These are phyloP conservation scores for Motacilla tschutschensis DNA, from an alignment of 2,113 vertebrate species.

Conservation along the genomic window DNA sequence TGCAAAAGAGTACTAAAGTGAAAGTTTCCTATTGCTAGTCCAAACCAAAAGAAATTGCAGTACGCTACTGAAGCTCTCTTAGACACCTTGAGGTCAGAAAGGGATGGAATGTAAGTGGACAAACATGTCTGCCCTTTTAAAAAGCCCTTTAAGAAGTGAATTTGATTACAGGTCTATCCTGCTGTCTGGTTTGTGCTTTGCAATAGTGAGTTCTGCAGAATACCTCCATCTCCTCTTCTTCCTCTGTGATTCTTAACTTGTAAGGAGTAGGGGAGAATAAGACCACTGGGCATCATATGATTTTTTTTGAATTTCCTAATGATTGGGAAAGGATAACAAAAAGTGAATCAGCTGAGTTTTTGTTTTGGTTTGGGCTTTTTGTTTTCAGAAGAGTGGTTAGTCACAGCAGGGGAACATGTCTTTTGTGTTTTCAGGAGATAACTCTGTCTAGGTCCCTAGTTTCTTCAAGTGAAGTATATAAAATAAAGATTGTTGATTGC, in stretches of 20 bases:
- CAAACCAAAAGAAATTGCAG: not conserved
- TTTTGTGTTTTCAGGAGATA: not conserved
- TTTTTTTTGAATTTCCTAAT: not conserved
- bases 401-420: not conserved
- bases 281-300: not conserved
- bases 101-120: not conserved
- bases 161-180: not conserved
- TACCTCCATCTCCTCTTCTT: not conserved
- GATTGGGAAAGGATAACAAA: not conserved
- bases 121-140: not conserved
- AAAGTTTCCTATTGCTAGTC: not conserved
- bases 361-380: not conserved
- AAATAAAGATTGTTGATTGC: not conserved
- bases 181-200: not conserved
- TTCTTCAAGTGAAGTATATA: not conserved
- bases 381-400: not conserved
- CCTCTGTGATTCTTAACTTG: not conserved
- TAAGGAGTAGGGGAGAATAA: not conserved
- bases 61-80: not conserved
- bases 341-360: not conserved
- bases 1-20: not conserved
- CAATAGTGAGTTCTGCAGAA: not conserved
- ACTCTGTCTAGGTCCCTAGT: not conserved
- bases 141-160: not conserved
- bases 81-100: not conserved